A percentile compares a stretch with the other conserved stretches of the same genome.
These are phyloP conservation scores for Apocrypta bakeri DNA, from an alignment of 1,140 invertebrate genomes.

Conservation along the genomic window DNA sequence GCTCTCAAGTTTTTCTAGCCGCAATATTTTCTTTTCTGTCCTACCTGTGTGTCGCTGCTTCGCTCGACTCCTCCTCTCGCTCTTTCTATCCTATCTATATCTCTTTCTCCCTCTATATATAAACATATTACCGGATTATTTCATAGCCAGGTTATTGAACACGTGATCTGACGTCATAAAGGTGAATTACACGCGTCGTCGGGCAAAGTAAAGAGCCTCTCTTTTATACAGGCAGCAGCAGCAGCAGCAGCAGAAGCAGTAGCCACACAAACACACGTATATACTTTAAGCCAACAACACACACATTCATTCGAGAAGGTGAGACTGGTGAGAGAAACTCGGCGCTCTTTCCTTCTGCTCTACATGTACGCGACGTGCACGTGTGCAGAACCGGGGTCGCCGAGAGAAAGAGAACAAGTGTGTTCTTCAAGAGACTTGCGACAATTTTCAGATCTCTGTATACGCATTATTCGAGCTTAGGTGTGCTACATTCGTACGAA, in stretches of 20 bases:
- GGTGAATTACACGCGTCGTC: conserved; percentile 70
- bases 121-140: conserved; percentile 49
- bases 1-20: not conserved
- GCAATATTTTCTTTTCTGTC: conserved; percentile 32
- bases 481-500: not conserved
- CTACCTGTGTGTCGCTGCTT: not conserved
- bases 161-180: conserved; percentile 71
- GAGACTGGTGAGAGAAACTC: not conserved
- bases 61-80: not conserved
- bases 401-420: conserved; percentile 49
- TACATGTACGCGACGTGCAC: not conserved
- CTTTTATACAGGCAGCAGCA: conserved; percentile 14
- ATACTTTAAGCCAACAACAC: not conserved
- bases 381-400: conserved; percentile 6
- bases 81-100: too few species aligned
- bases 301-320: not conserved
- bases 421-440: not conserved
- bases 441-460: conserved; percentile 8
- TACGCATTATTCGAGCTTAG: too few species aligned
- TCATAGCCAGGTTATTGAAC: conserved; percentile 54
- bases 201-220: conserved; percentile 65
- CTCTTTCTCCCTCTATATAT: conserved; percentile 33
- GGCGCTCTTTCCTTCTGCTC: not conserved
- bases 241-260: too few species aligned
- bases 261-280: not conserved